Conservation (phyloP, 2,797 vertebrate genomes). For the Sebastes umbrosus region DNA sequence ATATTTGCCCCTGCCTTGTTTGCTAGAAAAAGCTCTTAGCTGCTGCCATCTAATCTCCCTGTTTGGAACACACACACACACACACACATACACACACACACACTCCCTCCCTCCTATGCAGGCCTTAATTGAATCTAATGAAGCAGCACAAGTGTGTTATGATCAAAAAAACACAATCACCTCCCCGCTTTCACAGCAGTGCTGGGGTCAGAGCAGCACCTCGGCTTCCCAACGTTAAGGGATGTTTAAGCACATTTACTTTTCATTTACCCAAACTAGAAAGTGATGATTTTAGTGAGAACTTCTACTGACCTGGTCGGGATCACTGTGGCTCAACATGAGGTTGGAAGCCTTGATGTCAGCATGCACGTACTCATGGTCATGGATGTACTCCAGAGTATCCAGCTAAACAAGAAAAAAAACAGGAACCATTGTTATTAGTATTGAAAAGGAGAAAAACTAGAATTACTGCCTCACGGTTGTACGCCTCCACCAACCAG, state of each 20-base stretch:
- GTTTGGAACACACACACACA: constrained; percentile 33
- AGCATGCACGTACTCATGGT: constrained; percentile 95
- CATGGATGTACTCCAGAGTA: constrained; percentile 92
- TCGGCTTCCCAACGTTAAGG: neutral
- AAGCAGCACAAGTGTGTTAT: constrained; percentile 46
- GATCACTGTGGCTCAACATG: constrained; percentile 88
- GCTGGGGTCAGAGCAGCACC: neutral
- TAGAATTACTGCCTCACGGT: too few species aligned
- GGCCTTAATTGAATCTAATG: constrained; percentile 68
- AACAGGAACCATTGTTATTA: neutral
- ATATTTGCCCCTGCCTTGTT: constrained; percentile 79
- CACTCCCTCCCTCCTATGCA: neutral
- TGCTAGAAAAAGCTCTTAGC: constrained; percentile 67
- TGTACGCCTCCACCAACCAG: too few species aligned
- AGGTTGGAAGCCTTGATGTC: constrained; percentile 98
- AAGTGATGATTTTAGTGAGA: neutral
- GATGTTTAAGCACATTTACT: neutral
- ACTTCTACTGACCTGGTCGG: constrained; percentile 87
- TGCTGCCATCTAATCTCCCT: constrained; percentile 70
- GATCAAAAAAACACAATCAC: constrained; percentile 36
- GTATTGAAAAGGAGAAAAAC: neutral
- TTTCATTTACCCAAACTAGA: neutral
- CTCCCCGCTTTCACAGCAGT: neutral
- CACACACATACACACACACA: neutral
- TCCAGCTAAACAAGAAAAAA: constrained; percentile 84